Evolutionary conservation across 1,140 invertebrate species (phyloP).

Genomic region (Tetramorium simillimum): DNA sequence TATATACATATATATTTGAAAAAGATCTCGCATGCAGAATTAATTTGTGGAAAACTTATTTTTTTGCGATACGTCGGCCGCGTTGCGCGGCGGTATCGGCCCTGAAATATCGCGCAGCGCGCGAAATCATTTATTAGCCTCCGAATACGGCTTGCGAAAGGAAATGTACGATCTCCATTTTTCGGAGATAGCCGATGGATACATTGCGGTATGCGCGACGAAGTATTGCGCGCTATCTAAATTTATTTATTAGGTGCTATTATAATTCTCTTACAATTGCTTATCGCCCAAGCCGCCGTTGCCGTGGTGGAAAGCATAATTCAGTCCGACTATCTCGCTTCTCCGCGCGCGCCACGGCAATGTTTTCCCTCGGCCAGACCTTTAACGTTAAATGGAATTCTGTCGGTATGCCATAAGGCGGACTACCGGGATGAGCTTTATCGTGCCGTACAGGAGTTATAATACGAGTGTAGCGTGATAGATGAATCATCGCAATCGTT

Average conservation of each 20-base stretch:
- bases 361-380: constrained; percentile 51
- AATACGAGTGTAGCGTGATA: constrained; percentile 70
- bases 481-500: constrained; percentile 70
- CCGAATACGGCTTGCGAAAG: not conserved
- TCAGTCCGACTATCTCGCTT: constrained; percentile 61
- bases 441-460: constrained; percentile 57
- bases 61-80: constrained; percentile 17
- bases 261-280: constrained; percentile 64
- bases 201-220: not conserved
- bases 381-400: constrained; percentile 73
- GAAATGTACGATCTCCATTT: constrained; percentile 36
- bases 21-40: constrained; percentile 34
- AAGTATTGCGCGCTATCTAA: constrained; percentile 54
- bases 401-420: constrained; percentile 43
- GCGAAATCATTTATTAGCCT: constrained; percentile 42
- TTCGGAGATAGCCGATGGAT: not conserved
- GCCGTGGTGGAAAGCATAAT: constrained; percentile 62
- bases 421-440: constrained; percentile 68
- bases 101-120: constrained; percentile 41
- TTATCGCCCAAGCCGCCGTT: constrained; percentile 55
- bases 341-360: constrained; percentile 6
- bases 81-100: constrained; percentile 15
- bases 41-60: constrained; percentile 43
- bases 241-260: constrained; percentile 66
- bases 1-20: not conserved